Conservation (phyloP, 2,888 invertebrate genomes). For the Acleris holmiana region DNA sequence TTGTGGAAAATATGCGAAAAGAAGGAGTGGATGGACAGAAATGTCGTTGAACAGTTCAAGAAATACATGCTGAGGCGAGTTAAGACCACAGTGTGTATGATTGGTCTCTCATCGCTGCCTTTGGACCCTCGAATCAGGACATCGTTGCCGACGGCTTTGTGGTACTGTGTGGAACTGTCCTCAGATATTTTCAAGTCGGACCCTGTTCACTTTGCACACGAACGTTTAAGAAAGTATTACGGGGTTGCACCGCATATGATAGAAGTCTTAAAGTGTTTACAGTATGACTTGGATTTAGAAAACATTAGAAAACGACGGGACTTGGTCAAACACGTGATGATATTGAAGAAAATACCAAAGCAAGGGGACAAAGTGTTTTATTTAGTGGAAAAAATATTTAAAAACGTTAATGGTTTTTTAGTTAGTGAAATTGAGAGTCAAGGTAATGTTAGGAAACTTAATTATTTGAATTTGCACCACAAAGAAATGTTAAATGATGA, state of each 20-base stretch:
- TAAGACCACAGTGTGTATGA: conserved; percentile 49
- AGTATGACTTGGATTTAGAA: conserved; percentile 49
- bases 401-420: conserved; percentile 48
- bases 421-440: conserved; percentile 49
- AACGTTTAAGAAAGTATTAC: conserved; percentile 50
- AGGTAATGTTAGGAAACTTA: conserved; percentile 48
- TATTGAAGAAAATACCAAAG: conserved; percentile 47
- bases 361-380: conserved; percentile 45
- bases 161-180: conserved; percentile 57
- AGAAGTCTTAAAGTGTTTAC: conserved; percentile 49
- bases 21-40: conserved; percentile 60
- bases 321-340: conserved; percentile 48
- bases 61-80: conserved; percentile 53
- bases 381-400: conserved; percentile 50
- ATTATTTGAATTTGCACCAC: conserved; percentile 51
- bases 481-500: conserved; percentile 45
- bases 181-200: conserved; percentile 53
- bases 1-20: conserved; percentile 57
- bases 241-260: conserved; percentile 50
- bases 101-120: conserved; percentile 54
- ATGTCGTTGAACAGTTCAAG: conserved; percentile 53
- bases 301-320: conserved; percentile 48
- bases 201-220: conserved; percentile 45
- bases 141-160: conserved; percentile 51
- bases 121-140: conserved; percentile 50